Evolutionary conservation across 2,113 vertebrate species (phyloP).

Genomic region (Galemys pyrenaicus): DNA sequence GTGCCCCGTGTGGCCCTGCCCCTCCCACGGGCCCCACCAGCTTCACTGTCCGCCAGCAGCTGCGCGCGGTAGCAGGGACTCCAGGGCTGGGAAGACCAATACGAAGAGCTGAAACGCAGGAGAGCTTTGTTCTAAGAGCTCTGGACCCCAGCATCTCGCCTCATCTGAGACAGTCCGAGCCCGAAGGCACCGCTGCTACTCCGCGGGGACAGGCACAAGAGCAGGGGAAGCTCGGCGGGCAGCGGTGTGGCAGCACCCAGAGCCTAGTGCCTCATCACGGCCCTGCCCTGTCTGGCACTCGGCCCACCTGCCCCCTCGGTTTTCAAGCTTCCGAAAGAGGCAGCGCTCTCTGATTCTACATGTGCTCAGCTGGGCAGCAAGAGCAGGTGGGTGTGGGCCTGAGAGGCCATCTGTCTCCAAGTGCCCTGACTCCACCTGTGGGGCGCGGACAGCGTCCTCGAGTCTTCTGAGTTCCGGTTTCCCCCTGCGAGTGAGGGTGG

Average conservation of each 20-base stretch:
- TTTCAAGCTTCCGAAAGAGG: background rate
- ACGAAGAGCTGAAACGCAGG: background rate
- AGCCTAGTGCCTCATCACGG: background rate
- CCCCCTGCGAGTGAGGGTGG: background rate
- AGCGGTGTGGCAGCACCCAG: background rate
- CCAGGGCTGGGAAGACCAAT: too few species aligned
- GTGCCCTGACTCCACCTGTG: background rate
- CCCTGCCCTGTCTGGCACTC: background rate
- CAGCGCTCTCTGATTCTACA: accelerated
- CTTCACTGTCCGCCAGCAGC: too few species aligned
- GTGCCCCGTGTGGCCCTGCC: accelerated
- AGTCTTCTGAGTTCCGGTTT: background rate
- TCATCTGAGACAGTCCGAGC: background rate
- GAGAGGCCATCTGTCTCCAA: background rate
- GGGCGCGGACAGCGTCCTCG: background rate
- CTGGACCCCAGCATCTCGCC: background rate
- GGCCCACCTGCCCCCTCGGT: background rate
- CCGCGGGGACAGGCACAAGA: background rate
- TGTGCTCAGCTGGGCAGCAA: background rate
- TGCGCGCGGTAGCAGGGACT: too few species aligned
- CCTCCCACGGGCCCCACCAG: background rate
- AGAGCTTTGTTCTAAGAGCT: background rate
- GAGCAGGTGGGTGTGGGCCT: too few species aligned
- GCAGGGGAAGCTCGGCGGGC: too few species aligned
- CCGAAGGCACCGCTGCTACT: background rate